A percentile compares a stretch with the other conserved stretches of the same genome.
These are phyloP conservation scores for Leptarthrus brevirostris DNA, from an alignment of 2,888 invertebrate genomes.

Conservation along the genomic window DNA sequence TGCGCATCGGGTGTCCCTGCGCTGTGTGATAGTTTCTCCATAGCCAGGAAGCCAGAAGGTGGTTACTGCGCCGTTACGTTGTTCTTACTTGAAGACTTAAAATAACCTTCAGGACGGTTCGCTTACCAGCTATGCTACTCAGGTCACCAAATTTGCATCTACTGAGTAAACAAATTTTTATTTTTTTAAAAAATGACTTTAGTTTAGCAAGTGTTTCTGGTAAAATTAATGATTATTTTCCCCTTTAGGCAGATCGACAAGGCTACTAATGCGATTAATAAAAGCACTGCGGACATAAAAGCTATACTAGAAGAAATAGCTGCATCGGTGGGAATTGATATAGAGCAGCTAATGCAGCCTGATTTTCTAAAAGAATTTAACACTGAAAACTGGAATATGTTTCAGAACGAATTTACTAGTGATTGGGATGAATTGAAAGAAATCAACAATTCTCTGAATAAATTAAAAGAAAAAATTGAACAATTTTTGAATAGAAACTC, in stretches of 20 bases:
- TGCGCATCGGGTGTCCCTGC: too few species aligned
- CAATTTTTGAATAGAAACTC: conserved; percentile 59
- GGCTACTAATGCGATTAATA: not conserved
- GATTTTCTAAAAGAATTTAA: conserved; percentile 25
- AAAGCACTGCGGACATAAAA: not conserved
- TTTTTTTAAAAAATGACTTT: too few species aligned
- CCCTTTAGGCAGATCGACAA: conserved; percentile 56
- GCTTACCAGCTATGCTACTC: too few species aligned
- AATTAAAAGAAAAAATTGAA: conserved; percentile 60
- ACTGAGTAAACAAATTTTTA: too few species aligned
- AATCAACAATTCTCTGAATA: conserved; percentile 54
- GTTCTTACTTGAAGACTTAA: too few species aligned
- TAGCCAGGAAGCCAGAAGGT: too few species aligned
- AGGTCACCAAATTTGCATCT: too few species aligned
- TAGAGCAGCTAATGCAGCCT: not conserved
- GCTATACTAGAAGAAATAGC: not conserved
- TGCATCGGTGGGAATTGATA: not conserved
- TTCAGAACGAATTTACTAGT: conserved; percentile 56
- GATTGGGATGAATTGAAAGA: conserved; percentile 10
- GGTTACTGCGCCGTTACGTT: too few species aligned
- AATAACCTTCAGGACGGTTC: too few species aligned
- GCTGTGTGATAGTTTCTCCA: too few species aligned
- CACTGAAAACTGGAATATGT: conserved; percentile 55
- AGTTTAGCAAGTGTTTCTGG: too few species aligned
- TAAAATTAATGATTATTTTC: too few species aligned